phyloP scores from a whole-genome alignment of 2,888 invertebrate species.

The Ceratothoa steindachneri region DNA sequence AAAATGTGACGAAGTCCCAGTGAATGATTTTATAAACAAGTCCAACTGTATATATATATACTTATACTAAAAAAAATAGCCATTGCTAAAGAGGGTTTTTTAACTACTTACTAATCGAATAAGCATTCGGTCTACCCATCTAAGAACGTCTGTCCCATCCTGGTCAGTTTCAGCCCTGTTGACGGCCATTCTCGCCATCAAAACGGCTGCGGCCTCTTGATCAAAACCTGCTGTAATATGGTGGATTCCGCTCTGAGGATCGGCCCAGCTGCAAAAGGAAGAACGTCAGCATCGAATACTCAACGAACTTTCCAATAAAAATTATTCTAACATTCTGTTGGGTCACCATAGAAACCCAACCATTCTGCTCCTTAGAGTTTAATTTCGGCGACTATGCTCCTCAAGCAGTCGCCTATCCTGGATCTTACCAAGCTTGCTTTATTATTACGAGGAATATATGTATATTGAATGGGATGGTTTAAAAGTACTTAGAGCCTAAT shows the following conservation, averaged over 20 bases:
- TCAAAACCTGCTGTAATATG: constrained; percentile 93
- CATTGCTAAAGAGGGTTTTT: not conserved
- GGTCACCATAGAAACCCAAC: not conserved
- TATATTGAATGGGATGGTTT: no score
- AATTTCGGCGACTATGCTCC: not conserved
- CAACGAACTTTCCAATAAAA: no score
- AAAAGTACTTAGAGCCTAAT: no score
- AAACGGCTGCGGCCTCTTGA: constrained; percentile 95
- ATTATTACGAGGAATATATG: no score
- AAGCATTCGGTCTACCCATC: constrained; percentile 97
- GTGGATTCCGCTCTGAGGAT: constrained; percentile 74
- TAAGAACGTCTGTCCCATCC: constrained; percentile 86
- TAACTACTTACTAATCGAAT: constrained; percentile 73
- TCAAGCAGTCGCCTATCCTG: not conserved
- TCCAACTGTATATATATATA: no score
- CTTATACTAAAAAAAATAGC: no score
- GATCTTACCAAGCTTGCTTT: no score
- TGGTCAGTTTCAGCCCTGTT: constrained; percentile 92
- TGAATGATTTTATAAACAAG: no score
- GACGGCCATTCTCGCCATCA: constrained; percentile 94
- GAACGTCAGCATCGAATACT: no score
- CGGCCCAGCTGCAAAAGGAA: constrained; percentile 74
- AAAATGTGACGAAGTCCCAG: no score
- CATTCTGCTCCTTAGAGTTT: not conserved
- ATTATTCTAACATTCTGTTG: no score